A percentile compares a stretch with the other conserved stretches of the same genome.
phyloP scores from a whole-genome alignment of 2,888 invertebrate species.

The Papilio protenor region DNA sequence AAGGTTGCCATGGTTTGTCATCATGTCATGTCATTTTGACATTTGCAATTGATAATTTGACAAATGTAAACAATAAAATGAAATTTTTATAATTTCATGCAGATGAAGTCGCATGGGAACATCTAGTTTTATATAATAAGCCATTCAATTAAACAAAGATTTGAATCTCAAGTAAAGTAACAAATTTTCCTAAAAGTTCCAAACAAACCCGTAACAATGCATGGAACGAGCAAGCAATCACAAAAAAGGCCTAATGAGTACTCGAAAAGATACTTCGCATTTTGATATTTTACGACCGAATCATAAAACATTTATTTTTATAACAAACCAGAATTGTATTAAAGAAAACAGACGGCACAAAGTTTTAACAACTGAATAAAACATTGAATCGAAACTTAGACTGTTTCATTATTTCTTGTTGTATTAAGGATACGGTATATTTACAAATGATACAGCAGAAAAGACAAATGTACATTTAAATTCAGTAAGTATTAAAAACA shows the following conservation, averaged over 20 bases:
- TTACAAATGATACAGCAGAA: conserved; percentile 56
- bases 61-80: too few relatives aligned
- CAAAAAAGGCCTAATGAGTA: conserved; percentile 23
- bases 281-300: conserved; percentile 19
- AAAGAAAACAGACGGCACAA: conserved; percentile 37
- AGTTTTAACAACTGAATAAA: conserved; percentile 57
- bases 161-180: background rate
- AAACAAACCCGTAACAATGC: conserved; percentile 16
- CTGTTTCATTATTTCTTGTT: conserved; percentile 67
- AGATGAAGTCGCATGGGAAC: too few relatives aligned
- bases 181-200: conserved; percentile 1
- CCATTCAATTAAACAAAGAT: background rate
- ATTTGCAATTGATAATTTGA: too few relatives aligned
- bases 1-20: too few relatives aligned
- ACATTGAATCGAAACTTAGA: conserved; percentile 59
- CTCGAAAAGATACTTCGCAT: conserved; percentile 17
- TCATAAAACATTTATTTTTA: conserved; percentile 21
- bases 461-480: conserved; percentile 60
- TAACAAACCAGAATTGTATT: conserved; percentile 27
- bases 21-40: too few relatives aligned
- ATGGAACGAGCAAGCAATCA: conserved; percentile 11
- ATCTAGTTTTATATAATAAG: background rate
- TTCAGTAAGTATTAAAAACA: conserved; percentile 54
- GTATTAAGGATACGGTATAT: conserved; percentile 63
- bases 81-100: too few relatives aligned